Evolutionary conservation across 1,140 invertebrate species (phyloP), one percentile per base, ranked within the genome.

Genomic region (Parapsyche elsis): DNA sequence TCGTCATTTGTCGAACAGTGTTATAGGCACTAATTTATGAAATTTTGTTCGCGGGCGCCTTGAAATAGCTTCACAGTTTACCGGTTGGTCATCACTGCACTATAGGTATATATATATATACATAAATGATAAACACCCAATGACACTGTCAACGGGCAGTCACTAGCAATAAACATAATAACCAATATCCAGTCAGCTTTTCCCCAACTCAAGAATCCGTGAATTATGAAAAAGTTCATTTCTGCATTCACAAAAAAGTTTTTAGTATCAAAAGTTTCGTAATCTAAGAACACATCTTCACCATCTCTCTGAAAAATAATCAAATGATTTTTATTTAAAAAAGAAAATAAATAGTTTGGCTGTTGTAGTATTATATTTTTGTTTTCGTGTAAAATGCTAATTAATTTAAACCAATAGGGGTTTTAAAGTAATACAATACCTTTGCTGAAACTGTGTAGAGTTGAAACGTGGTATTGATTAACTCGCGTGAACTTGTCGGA

Each of bases 171-270:
- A 78, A 45, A 12, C 9, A 26, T 44, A 45, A 78, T 44, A 67
- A 81, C 80, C 76, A 81, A 21, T 23, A 81, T 78, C 80, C 80
- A 81, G n/a, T 81, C 80, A 14, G 80, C 80, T 64, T 74, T 78
- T 61, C 75, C 80, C 80, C 80, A 81, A 78, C 80, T 81, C 21
- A 76, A 19, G 21, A 81, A 81, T 74, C 80, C 80, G 26, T 81
- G 80, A 49, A 81, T 74, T 10, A 81, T 38, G 38, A 81, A 81
- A 76, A 78, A 78, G 49, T 78, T 81, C 0, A 10, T 0, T 23
- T 19, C 16, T 1, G 80, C 80, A 53, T 78, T 67, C 30, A 73
- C 57, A 14, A 81, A 21, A 73, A 44, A 81, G 74, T 78, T 77
- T 74, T 77, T 78, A 7, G 23, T 61, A n/a, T 78, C 46, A 23